Percentiles rank a stretch among this genome's conserved stretches.
Evolutionary conservation across 2,113 vertebrate species (phyloP).

Genomic region (Naja naja): DNA sequence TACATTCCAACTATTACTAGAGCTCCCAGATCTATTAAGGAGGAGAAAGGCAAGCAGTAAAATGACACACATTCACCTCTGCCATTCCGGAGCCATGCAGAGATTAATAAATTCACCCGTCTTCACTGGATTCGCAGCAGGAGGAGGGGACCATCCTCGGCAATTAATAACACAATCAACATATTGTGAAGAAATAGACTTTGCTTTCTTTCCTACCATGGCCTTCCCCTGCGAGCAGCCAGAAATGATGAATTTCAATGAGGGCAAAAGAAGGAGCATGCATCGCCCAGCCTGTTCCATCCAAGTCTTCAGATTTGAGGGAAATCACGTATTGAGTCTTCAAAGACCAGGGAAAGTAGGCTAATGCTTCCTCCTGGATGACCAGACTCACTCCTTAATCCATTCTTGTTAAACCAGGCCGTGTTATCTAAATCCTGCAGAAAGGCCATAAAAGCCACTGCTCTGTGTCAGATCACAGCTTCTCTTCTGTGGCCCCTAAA

Average conservation of each 20-base stretch:
- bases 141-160: not conserved
- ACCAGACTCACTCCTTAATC: not conserved
- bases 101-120: not conserved
- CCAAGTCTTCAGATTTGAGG: not conserved
- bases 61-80: not conserved
- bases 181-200: not conserved
- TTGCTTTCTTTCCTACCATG: not conserved
- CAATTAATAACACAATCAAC: not conserved
- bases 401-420: not conserved
- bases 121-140: no score
- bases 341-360: not conserved
- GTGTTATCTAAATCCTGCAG: not conserved
- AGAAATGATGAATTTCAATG: not conserved
- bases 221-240: not conserved
- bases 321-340: not conserved
- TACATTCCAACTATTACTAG: not conserved
- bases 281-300: not conserved
- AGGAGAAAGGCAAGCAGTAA: not conserved
- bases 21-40: not conserved
- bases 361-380: not conserved
- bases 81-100: not conserved
- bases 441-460: not conserved
- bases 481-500: not conserved
- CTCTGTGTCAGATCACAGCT: not conserved
- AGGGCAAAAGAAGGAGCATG: not conserved